Evolutionary conservation across 2,113 vertebrate species (phyloP), one percentile per base, ranked within the genome.

Genomic region (Tricholaema leucomelas): DNA sequence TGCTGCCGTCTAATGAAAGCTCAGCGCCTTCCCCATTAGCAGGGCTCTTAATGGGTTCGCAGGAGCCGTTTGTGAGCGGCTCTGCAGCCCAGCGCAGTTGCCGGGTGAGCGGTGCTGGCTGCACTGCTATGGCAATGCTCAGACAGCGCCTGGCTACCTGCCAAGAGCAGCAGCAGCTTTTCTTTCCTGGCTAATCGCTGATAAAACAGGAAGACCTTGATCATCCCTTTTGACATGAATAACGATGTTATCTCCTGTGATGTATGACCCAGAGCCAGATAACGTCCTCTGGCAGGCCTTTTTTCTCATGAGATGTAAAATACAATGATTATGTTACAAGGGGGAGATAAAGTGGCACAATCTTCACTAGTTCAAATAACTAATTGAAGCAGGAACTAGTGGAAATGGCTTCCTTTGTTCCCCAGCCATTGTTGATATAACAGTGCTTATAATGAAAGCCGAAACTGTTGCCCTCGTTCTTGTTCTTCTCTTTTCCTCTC

Each of bases 161-260:
- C 96, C 97, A 96, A 88, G 56, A 79, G 93, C 92, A 58, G 94
- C 94, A 70, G 92, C 94, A 82, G 94, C 94, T 93, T 94, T 96
- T 89, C 96, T 96, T 96, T 94, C 91, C 91, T 75, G 96, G 76
- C 96, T 97, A 96, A 97, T 96, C 95, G 95, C 92, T 96, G 96
- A 97, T 97, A 97, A 97, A 96, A 97, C 95, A 93, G 97, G 97
- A 96, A 97, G 96, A 94, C 97, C 97, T 95, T 97, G 96, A 97
- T 97, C 96, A 96, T 97, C 94, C 96, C 96, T 97, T 96, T 91
- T 97, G 97, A 97, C 96, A 96, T 97, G 96, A 97, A 97, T 96
- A 96, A 97, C 84, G 95, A 97, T 97, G 95, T 96, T 96, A 97
- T 97, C 96, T 95, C 80, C 93, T 96, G 95, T 97, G 97, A 97